Evolutionary conservation across 2,888 invertebrate species (phyloP).

Genomic region (Nomada ferruginata): DNA sequence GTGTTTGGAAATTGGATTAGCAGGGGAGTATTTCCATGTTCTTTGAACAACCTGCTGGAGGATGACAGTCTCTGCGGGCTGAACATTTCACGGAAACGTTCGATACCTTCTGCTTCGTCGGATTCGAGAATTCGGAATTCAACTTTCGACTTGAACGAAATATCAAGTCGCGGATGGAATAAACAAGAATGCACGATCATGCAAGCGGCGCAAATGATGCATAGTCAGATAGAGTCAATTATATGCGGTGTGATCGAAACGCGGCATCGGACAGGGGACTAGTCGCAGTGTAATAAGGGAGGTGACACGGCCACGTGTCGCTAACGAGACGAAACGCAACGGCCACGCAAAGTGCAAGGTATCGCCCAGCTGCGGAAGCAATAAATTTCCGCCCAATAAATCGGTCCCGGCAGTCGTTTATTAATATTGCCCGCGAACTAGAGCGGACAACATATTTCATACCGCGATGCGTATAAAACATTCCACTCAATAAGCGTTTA

Average conservation of each 20-base stretch:
- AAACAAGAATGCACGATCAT: conserved; percentile 8
- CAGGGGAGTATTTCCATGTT: no score
- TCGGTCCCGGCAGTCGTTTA: neutral
- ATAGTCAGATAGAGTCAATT: conserved; percentile 29
- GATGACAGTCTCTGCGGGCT: no score
- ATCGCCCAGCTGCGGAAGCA: neutral
- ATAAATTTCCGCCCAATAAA: conserved; percentile 19
- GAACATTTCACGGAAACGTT: no score
- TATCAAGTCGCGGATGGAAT: conserved; percentile 10
- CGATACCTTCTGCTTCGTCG: no score
- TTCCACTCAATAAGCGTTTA: conserved; percentile 18
- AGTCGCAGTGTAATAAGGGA: conserved; percentile 38
- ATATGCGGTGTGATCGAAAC: conserved; percentile 42
- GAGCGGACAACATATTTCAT: conserved; percentile 22
- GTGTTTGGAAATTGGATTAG: neutral
- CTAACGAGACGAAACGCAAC: conserved; percentile 42
- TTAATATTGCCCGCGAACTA: conserved; percentile 20
- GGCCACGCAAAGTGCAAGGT: conserved; percentile 10
- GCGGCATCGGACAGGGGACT: conserved; percentile 30
- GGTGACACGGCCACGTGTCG: conserved; percentile 34
- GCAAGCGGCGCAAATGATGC: conserved; percentile 8
- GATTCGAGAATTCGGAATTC: neutral
- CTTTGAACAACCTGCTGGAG: no score
- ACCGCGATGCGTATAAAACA: conserved; percentile 16
- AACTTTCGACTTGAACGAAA: neutral